Evolutionary conservation across 2,797 vertebrate genomes (phyloP).

Genomic region (Remorina albescens): DNA sequence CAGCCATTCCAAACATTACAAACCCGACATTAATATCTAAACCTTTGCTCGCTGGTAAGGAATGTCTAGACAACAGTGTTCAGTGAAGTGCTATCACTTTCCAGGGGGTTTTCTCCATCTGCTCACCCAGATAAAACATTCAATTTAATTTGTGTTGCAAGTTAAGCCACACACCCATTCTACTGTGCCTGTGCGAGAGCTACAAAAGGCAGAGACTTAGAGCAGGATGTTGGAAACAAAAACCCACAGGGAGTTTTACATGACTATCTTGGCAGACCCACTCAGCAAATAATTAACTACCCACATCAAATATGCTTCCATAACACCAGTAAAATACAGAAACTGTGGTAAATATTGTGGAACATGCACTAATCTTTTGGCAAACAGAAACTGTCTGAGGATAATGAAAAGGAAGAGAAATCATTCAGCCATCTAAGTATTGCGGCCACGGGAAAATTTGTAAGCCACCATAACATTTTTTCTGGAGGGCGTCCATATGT

Average conservation of each 20-base stretch:
- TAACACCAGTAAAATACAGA: constrained; percentile 13
- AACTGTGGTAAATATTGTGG: constrained; percentile 20
- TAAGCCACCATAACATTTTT: constrained; percentile 9
- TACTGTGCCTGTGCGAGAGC: constrained; percentile 26
- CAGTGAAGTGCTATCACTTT: constrained; percentile 48
- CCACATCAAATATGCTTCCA: constrained; percentile 17
- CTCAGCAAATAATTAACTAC: constrained; percentile 51
- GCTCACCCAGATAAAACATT: constrained; percentile 69
- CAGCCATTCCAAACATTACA: constrained; percentile 62
- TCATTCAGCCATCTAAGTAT: constrained; percentile 15
- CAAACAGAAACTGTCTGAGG: constrained; percentile 26
- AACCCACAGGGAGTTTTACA: constrained; percentile 32
- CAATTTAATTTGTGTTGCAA: constrained; percentile 55
- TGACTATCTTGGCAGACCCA: constrained; percentile 31
- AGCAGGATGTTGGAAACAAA: constrained; percentile 36
- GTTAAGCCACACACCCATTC: constrained; percentile 23
- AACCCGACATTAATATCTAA: constrained; percentile 63
- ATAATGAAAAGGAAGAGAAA: constrained; percentile 21
- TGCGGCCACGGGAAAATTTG: constrained; percentile 19
- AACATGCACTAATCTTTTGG: constrained; percentile 32
- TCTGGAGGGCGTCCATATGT: constrained; percentile 21
- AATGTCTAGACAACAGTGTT: constrained; percentile 34
- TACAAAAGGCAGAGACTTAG: constrained; percentile 26
- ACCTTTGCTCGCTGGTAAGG: constrained; percentile 45
- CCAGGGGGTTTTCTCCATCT: constrained; percentile 61